Evolutionary conservation across 2,888 invertebrate species (phyloP), one percentile per base, ranked within the genome.

Genomic region (Pheosia gnoma): DNA sequence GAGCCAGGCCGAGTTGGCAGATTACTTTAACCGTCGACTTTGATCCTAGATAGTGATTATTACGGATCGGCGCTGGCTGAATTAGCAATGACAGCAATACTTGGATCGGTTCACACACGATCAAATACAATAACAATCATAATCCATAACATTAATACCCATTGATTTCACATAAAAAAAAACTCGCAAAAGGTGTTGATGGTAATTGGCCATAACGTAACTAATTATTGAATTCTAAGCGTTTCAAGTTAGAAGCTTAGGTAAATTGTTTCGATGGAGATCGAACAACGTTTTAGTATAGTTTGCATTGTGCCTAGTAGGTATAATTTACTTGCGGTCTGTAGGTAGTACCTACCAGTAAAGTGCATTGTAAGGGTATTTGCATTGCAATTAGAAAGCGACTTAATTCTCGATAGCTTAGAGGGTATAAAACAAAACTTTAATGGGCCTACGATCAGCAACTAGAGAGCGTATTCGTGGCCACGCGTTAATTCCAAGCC

Each of bases 381-480:
- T 79, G 75, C 74, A 80, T 71, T 81, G 74, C 73, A 82, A 85
- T 87, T 87, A 87, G 91, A 90, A 91, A 91, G 87, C 78, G 61
- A 67, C 72, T 79, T 67, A 77, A 82, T 80, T 80, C 78, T 72
- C 67, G 77, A 72, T 78, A 77, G 83, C 84, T 85, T 78, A 83
- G 39, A 76, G 85, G 89, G 86, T 84, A 83, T 82, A 74, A 81
- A 84, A 88, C 86, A 89, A 89, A 88, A 88, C 84, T 83, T 84
- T 86, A 82, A 83, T 85, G 78, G 84, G 78, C 78, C 82, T 81
- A 78, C 78, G 79, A 83, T 86, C 81, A 81, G 79, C 74, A 79
- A 79, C 78, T 84, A 86, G 87, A 88, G 87, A 90, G 85, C 78
- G 84, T 81, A 81, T 81, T 88, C 84, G 83, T 83, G 84, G 81